Percentiles rank a stretch among this genome's conserved stretches.
These are phyloP conservation scores for Dryobates pubescens DNA, from an alignment of 2,797 vertebrate genomes.

Conservation along the genomic window DNA sequence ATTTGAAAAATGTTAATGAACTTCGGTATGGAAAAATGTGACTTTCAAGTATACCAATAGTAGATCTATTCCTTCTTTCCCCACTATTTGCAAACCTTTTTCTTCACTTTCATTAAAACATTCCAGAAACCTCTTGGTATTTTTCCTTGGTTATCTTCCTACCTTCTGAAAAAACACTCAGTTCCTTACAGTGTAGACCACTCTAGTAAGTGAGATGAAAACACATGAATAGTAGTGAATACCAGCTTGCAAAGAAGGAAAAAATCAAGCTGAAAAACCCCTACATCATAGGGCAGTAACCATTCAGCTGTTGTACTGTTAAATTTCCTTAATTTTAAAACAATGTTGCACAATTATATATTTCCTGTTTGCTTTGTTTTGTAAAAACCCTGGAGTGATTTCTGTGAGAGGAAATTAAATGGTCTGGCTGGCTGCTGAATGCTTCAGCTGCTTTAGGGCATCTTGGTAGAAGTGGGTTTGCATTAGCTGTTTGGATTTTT, in stretches of 20 bases:
- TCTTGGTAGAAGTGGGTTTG: not conserved
- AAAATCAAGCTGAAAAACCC: not conserved
- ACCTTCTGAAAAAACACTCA: not conserved
- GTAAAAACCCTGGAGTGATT: constrained; percentile 18
- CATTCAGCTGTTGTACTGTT: not conserved
- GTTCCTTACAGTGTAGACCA: not conserved
- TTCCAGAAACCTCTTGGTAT: not conserved
- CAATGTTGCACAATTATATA: not conserved
- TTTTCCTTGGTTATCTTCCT: not conserved
- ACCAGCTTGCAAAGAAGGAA: not conserved
- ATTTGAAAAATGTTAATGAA: not conserved
- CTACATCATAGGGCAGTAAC: not conserved
- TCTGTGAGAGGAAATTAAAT: constrained; percentile 32
- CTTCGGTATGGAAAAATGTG: not conserved
- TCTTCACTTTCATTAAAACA: not conserved
- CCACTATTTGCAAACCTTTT: not conserved
- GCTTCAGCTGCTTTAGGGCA: constrained; percentile 1
- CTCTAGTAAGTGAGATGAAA: not conserved
- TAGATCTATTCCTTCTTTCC: not conserved
- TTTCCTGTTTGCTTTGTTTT: constrained; percentile 41
- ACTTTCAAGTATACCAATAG: not conserved
- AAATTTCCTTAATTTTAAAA: constrained; percentile 1
- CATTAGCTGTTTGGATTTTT: not conserved
- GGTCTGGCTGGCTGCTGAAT: not conserved
- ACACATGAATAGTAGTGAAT: not conserved